These are phyloP conservation scores for Tiliqua scincoides DNA, from an alignment of 2,113 vertebrate genomes.

Conservation along the genomic window DNA sequence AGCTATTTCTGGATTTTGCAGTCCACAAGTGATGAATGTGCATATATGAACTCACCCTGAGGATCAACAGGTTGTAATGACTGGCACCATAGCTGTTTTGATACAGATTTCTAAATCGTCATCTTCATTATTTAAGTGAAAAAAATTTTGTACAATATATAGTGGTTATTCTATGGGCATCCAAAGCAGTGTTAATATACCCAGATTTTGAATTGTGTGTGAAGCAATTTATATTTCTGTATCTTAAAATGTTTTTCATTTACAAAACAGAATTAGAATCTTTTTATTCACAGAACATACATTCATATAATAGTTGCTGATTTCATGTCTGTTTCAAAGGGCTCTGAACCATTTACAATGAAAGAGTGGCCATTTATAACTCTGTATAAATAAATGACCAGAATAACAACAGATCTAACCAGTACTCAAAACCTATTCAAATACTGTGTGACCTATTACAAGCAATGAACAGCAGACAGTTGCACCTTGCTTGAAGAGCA, in stretches of 20 bases:
- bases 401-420: fast-evolving
- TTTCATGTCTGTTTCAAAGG: neutral
- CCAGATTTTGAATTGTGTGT: neutral
- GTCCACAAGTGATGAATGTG: neutral
- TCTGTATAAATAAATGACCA: fast-evolving
- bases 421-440: fast-evolving
- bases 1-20: neutral
- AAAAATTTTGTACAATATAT: neutral
- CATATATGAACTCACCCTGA: neutral
- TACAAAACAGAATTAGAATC: neutral
- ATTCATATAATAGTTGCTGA: fast-evolving
- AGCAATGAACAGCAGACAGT: fast-evolving
- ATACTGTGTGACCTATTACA: fast-evolving
- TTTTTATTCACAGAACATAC: neutral
- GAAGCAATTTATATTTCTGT: constrained; percentile 3
- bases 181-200: neutral
- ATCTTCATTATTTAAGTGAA: neutral
- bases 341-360: neutral
- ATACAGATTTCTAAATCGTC: neutral
- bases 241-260: neutral
- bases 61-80: neutral
- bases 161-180: neutral
- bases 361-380: neutral
- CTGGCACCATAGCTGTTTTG: neutral
- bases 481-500: neutral